These are phyloP conservation scores for Melanostigma gelatinosum DNA, from an alignment of 2,113 vertebrate species.

Conservation along the genomic window DNA sequence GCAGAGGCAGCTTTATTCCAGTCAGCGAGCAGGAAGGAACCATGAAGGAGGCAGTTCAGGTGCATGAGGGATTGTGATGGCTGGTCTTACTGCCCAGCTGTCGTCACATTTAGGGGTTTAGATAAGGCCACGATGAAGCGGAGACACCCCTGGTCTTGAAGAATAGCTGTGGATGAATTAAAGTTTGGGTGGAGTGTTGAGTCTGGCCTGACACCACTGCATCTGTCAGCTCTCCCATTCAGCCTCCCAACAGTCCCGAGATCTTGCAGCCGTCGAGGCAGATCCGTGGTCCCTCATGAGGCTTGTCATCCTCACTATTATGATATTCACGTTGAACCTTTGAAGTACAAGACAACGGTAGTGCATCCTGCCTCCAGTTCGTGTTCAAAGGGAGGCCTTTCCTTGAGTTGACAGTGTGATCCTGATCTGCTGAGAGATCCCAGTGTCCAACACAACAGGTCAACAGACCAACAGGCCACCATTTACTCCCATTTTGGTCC, in stretches of 20 bases:
- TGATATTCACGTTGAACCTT: conserved; percentile 5
- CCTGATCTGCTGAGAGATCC: conserved; percentile 18
- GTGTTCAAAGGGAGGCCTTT: conserved; percentile 25
- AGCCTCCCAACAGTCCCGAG: background rate
- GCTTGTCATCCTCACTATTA: background rate
- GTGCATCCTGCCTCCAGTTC: conserved; percentile 7
- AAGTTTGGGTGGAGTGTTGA: background rate
- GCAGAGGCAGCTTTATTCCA: conserved; percentile 4
- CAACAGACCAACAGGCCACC: too few relatives aligned
- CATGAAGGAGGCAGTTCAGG: conserved; percentile 10
- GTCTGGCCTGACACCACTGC: too few relatives aligned
- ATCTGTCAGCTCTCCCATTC: background rate
- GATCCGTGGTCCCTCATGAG: background rate
- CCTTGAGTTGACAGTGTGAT: conserved; percentile 19
- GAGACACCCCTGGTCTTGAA: background rate
- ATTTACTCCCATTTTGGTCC: too few relatives aligned
- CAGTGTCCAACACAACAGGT: background rate
- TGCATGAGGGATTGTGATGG: background rate
- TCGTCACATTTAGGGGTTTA: background rate
- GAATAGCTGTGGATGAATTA: background rate
- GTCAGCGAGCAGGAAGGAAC: conserved; percentile 11
- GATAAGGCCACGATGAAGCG: background rate
- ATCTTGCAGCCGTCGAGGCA: background rate
- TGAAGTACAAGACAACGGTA: background rate
- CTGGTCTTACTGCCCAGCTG: background rate